These are phyloP conservation scores for Cylas formicarius DNA, from an alignment of 1,140 invertebrate species.

Conservation along the genomic window DNA sequence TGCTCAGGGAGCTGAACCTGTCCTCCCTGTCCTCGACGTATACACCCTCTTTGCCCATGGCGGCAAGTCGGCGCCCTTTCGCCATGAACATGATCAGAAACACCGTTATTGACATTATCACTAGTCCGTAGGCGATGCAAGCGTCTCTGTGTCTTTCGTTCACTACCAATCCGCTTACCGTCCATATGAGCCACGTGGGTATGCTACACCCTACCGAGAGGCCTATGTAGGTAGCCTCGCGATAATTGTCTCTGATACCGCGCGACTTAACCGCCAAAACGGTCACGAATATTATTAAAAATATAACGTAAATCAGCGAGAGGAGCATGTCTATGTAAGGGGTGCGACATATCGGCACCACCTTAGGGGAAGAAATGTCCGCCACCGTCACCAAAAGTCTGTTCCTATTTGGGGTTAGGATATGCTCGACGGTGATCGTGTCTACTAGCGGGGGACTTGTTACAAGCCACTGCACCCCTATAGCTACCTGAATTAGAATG, in stretches of 20 bases:
- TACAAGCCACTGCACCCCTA: slow-evolving; percentile 78
- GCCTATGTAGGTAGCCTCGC: slow-evolving; percentile 84
- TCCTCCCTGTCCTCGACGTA: slow-evolving; percentile 72
- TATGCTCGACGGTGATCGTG: slow-evolving; percentile 39
- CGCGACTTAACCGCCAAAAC: slow-evolving; percentile 75
- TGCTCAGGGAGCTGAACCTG: slow-evolving; percentile 64
- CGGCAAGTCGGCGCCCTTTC: slow-evolving; percentile 83
- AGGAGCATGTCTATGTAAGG: slow-evolving; percentile 64
- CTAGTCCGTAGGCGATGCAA: slow-evolving; percentile 78
- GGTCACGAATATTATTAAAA: slow-evolving; percentile 76
- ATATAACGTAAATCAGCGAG: slow-evolving; percentile 73
- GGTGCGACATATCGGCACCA: slow-evolving; percentile 52
- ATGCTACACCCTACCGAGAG: slow-evolving; percentile 74
- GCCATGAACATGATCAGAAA: slow-evolving; percentile 92
- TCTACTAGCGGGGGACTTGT: slow-evolving; percentile 61
- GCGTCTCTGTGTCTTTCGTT: slow-evolving; percentile 74
- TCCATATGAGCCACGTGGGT: slow-evolving; percentile 83
- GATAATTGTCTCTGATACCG: slow-evolving; percentile 86
- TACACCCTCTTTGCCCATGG: slow-evolving; percentile 72
- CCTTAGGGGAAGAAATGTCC: slow-evolving; percentile 36
- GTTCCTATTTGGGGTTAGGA: slow-evolving; percentile 35
- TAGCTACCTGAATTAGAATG: slow-evolving; percentile 80
- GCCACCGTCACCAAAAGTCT: slow-evolving; percentile 40
- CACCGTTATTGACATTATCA: slow-evolving; percentile 72
- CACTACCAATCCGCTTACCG: slow-evolving; percentile 63